These are phyloP conservation scores for Henicopernis longicauda DNA, from an alignment of 2,113 vertebrate genomes.

Conservation along the genomic window DNA sequence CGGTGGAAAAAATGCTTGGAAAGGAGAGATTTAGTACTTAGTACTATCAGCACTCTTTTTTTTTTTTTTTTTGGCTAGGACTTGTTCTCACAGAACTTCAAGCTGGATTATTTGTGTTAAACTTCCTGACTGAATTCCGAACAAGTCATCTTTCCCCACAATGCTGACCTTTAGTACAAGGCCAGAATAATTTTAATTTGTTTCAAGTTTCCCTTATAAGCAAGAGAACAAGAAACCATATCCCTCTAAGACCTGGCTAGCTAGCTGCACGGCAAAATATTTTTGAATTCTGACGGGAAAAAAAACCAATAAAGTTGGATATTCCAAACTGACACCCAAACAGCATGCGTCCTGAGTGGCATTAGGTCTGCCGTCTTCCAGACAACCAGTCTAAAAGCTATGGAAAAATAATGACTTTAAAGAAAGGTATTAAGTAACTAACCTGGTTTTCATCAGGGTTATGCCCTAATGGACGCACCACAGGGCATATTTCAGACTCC, in stretches of 20 bases:
- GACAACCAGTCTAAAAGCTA: background rate
- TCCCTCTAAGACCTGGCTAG: background rate
- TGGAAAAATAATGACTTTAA: background rate
- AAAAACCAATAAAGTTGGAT: background rate
- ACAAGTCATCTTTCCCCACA: slow-evolving; percentile 64
- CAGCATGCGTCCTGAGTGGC: accelerated
- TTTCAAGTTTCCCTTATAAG: slow-evolving; percentile 57
- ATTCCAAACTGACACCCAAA: background rate
- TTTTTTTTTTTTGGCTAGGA: background rate
- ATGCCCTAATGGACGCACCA: background rate
- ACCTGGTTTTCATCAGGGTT: background rate
- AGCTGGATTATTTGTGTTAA: slow-evolving; percentile 65
- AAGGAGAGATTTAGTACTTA: slow-evolving; percentile 16
- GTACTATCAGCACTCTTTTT: background rate
- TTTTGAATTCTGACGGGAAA: background rate
- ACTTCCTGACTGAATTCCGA: slow-evolving; percentile 67
- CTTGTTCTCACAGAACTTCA: slow-evolving; percentile 63
- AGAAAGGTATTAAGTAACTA: background rate
- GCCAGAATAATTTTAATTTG: slow-evolving; percentile 54
- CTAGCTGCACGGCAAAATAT: background rate
- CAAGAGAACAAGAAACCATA: background rate
- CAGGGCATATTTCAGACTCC: background rate
- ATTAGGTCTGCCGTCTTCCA: background rate
- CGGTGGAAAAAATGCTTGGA: slow-evolving; percentile 16
- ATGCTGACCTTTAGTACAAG: slow-evolving; percentile 15